Evolutionary conservation across 2,113 vertebrate genomes (phyloP).

Genomic region (Embiotoca jacksoni): DNA sequence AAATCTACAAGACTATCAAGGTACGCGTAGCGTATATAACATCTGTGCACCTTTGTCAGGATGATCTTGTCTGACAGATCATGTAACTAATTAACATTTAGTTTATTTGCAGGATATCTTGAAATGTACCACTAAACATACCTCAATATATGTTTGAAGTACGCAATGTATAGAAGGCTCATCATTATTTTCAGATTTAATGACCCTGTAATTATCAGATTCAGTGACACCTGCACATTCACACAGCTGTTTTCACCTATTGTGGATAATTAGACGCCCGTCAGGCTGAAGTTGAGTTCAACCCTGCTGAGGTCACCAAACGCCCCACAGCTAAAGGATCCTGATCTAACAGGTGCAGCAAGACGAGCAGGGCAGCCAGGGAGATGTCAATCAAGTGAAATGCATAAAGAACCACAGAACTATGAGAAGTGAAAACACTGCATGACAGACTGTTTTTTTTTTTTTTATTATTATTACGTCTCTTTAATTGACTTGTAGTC

Average conservation of each 20-base stretch:
- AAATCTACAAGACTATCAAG: too few relatives aligned
- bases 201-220: constrained; percentile 2
- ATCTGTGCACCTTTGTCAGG: too few relatives aligned
- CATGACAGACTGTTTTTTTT: neutral
- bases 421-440: constrained; percentile 14
- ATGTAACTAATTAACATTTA: neutral
- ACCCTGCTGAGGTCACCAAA: constrained; percentile 26
- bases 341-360: constrained; percentile 24
- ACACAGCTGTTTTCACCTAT: constrained; percentile 42
- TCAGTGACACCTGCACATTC: neutral
- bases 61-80: neutral
- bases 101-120: constrained; percentile 17
- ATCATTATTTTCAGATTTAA: constrained; percentile 15
- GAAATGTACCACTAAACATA: neutral
- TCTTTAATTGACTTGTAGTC: constrained; percentile 8
- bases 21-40: too few relatives aligned
- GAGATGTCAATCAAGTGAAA: neutral
- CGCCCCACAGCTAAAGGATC: constrained; percentile 21
- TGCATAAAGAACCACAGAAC: neutral
- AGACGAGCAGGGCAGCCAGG: neutral
- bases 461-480: neutral
- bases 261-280: constrained; percentile 37
- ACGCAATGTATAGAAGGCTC: neutral
- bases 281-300: constrained; percentile 22
- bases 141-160: neutral